Base-by-base conservation (phyloP, 30 jellyfish, hydroid and myxozoan species). In the Clytia hemisphaerica region DNA sequence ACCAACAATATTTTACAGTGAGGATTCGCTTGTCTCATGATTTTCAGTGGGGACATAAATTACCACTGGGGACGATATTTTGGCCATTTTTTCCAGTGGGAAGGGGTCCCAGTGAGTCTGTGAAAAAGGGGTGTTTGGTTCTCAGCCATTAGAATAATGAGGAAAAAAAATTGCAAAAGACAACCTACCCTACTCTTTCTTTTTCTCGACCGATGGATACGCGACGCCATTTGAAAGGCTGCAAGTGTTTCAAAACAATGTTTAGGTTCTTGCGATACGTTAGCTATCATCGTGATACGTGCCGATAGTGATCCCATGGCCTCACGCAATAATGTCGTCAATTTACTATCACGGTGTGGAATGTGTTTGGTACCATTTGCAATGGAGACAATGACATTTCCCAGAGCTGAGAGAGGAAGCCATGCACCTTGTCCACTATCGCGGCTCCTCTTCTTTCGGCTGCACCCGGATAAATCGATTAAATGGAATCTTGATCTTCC, bases 331-430 rank as follows among this genome's bases (percentile, higher is more conserved):
- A 88, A 58, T 3, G 89, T 80, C 4, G 93, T 73, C 32, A 88
- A 58, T 50, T 88, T 88, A 53, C 94, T 88, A 61, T 88, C 94
- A 25, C 93, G 58, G 58, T 88, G 97, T 21, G 97, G 97, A 2
- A 80, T 82, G 50, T 88, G 97, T 38, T 88, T 88, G 14, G 97
- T 88, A 24, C 97, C 97, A 66, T 88, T 88, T 18, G 97, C 80
- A 9, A 88, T 50, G 24, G 97, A 92, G 21, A 81, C 94, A 14
- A 88, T 68, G 7, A 88, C 92, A 76, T 73, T 79, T 58, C 97
- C 92, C 50, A 88, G 93, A 37, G 74, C 82, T 5, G 97, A 88
- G 19, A 88, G 46, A 0, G 97, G 58, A 48, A 88, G 82, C 97
- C 94, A 88, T 1, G 94, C 58, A 9, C 82, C 92, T 19, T 72